Evolutionary conservation across 1,140 invertebrate genomes (phyloP).

Genomic region (Drosophila bocqueti): DNA sequence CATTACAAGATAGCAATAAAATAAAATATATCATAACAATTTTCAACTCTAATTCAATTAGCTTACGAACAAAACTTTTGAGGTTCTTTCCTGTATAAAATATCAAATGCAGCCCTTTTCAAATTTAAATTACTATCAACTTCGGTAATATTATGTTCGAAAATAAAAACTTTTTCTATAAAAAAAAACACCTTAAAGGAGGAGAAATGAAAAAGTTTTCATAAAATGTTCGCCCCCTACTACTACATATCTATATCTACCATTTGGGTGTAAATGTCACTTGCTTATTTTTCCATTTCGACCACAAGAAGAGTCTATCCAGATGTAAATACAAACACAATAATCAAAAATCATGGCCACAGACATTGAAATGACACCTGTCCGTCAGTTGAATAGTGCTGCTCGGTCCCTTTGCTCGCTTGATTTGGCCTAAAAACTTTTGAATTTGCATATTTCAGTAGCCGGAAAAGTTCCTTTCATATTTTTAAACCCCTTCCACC

Average conservation of each 20-base stretch:
- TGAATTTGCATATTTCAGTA: conserved; percentile 60
- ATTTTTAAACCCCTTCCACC: conserved; percentile 27
- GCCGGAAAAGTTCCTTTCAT: conserved; percentile 51
- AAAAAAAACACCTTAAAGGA: not conserved
- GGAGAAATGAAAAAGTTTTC: conserved; percentile 54
- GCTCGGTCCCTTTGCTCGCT: conserved; percentile 23
- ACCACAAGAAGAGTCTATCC: conserved; percentile 45
- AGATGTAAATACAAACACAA: conserved; percentile 53
- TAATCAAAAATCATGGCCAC: conserved; percentile 79
- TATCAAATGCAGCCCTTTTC: conserved; percentile 35
- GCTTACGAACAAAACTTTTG: conserved; percentile 12
- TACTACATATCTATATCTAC: conserved; percentile 5
- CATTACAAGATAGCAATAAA: too few species aligned
- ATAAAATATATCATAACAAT: too few species aligned
- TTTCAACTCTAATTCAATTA: not conserved
- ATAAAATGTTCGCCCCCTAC: conserved; percentile 23
- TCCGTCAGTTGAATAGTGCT: conserved; percentile 43
- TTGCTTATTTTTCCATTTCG: conserved; percentile 39
- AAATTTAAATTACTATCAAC: conserved; percentile 72
- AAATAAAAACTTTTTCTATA: conserved; percentile 66
- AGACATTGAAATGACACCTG: conserved; percentile 74
- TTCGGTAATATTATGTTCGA: conserved; percentile 66
- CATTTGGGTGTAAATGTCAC: conserved; percentile 15
- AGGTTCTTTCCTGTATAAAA: conserved; percentile 16
- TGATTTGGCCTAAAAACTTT: conserved; percentile 53